phyloP scores from a whole-genome alignment of 2,888 invertebrate species.

The Nymphalis c-album region DNA sequence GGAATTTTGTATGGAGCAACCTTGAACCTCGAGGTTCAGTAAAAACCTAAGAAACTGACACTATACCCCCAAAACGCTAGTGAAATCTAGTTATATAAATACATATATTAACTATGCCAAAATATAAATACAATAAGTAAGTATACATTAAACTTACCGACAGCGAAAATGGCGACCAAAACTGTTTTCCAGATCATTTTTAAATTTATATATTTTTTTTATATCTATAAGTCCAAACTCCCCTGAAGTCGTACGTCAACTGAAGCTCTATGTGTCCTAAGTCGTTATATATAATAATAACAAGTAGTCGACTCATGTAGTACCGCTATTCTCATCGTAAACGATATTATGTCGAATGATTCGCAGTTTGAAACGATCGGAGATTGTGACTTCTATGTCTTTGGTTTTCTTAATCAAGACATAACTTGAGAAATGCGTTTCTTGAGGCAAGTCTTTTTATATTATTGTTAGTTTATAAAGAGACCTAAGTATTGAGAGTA shows the following conservation, averaged over 20 bases:
- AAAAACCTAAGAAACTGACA: too few species aligned
- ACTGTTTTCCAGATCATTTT: slow-evolving; percentile 60
- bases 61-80: too few species aligned
- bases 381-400: too few species aligned
- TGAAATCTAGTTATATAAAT: too few species aligned
- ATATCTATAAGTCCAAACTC: slow-evolving; percentile 32
- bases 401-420: too few species aligned
- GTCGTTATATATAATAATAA: slow-evolving; percentile 46
- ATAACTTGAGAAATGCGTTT: too few species aligned
- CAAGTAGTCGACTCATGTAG: slow-evolving; percentile 38
- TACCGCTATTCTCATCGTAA: slow-evolving; percentile 33
- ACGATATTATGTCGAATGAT: slow-evolving; percentile 7
- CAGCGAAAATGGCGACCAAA: slow-evolving; percentile 50
- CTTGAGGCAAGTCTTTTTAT: too few species aligned
- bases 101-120: not conserved
- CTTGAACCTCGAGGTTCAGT: too few species aligned
- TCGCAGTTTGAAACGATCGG: too few species aligned
- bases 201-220: slow-evolving; percentile 38
- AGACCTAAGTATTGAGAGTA: too few species aligned
- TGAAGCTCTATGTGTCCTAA: slow-evolving; percentile 46
- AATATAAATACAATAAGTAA: not conserved
- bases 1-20: too few species aligned
- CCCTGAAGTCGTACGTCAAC: slow-evolving; percentile 46
- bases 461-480: too few species aligned
- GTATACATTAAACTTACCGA: slow-evolving; percentile 51